These are phyloP conservation scores for Thyatira batis DNA, from an alignment of 2,888 invertebrate genomes.

Conservation along the genomic window DNA sequence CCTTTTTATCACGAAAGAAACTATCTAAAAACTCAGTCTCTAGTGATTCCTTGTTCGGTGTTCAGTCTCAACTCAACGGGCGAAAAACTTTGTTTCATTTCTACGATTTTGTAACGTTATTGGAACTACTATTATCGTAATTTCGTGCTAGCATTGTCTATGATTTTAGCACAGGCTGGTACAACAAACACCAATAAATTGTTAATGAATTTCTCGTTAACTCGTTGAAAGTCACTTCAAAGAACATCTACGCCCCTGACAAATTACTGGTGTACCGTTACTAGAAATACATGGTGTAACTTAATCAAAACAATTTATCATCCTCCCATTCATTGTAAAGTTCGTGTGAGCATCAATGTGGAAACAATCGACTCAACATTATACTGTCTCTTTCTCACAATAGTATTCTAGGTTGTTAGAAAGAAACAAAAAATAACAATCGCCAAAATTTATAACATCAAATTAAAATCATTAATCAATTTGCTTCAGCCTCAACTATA, in stretches of 20 bases:
- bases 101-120: too few relatives aligned
- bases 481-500: conserved; percentile 31
- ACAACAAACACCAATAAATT: too few relatives aligned
- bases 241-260: not conserved
- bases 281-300: conserved; percentile 21
- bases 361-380: conserved; percentile 39
- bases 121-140: not conserved
- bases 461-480: conserved; percentile 59
- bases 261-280: conserved; percentile 9
- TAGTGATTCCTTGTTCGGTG: too few relatives aligned
- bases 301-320: conserved; percentile 60
- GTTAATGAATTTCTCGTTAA: not conserved
- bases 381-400: conserved; percentile 21
- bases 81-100: not conserved
- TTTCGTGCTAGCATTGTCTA: not conserved
- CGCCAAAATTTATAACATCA: conserved; percentile 32
- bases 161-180: not conserved
- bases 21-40: not conserved
- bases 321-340: conserved; percentile 42
- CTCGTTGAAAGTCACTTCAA: too few relatives aligned
- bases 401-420: conserved; percentile 1
- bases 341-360: conserved; percentile 40
- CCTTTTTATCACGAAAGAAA: not conserved
- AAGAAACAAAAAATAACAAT: conserved; percentile 25
- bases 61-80: too few relatives aligned